These are phyloP conservation scores for Drosophila colorata DNA, from an alignment of 2,888 invertebrate species.

Conservation along the genomic window DNA sequence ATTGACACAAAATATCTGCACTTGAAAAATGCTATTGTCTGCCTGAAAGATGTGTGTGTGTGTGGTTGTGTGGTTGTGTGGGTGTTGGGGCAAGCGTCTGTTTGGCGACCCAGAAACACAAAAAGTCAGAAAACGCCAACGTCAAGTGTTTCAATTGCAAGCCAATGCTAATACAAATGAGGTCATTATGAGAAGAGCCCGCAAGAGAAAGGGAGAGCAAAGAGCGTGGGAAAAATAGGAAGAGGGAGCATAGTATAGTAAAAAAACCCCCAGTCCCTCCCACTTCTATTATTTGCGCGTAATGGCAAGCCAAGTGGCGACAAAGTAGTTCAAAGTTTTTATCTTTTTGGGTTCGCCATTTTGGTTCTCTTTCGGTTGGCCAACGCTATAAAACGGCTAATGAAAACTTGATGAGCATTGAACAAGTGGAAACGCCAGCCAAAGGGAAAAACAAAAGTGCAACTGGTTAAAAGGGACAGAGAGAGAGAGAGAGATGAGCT, in stretches of 20 bases:
- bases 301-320: conserved; percentile 72
- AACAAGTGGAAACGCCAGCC: conserved; percentile 55
- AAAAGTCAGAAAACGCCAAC: conserved; percentile 46
- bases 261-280: not conserved
- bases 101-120: conserved; percentile 70
- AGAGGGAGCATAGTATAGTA: not conserved
- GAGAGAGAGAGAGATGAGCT: not conserved
- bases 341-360: conserved; percentile 46
- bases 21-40: conserved; percentile 60
- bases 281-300: conserved; percentile 28
- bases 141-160: conserved; percentile 68
- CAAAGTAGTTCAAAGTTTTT: conserved; percentile 76
- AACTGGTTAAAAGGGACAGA: conserved; percentile 21
- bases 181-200: conserved; percentile 64
- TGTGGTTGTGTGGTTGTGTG: not conserved
- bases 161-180: conserved; percentile 79
- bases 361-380: conserved; percentile 26
- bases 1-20: conserved; percentile 72
- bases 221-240: not conserved
- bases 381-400: conserved; percentile 63
- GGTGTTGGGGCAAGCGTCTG: conserved; percentile 6
- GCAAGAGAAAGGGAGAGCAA: not conserved
- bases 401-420: conserved; percentile 74
- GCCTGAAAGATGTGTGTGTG: conserved; percentile 13
- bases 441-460: conserved; percentile 18